These are phyloP conservation scores for Ophiothrix spiculata DNA, from an alignment of 35 echinoderm and acorn worm species.

Conservation along the genomic window DNA sequence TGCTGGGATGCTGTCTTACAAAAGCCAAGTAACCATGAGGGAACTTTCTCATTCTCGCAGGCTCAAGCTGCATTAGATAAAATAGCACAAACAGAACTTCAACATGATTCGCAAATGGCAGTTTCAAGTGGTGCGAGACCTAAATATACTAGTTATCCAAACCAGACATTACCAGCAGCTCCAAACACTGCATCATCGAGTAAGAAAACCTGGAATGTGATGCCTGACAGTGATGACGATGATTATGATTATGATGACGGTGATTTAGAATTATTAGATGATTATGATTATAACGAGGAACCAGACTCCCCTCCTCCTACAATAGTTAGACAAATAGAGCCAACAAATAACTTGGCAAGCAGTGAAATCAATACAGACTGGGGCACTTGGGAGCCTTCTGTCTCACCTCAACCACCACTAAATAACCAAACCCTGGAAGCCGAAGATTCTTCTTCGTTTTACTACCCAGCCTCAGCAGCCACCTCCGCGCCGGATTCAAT, in stretches of 20 bases:
- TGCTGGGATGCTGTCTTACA: neutral
- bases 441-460: neutral
- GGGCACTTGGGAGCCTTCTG: neutral
- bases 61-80: neutral
- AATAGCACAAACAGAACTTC: neutral
- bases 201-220: neutral
- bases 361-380: neutral
- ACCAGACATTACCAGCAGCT: too few relatives aligned
- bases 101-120: too few relatives aligned
- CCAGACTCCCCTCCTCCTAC: neutral
- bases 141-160: neutral
- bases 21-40: neutral
- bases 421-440: neutral
- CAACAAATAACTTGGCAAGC: neutral
- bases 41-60: neutral
- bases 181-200: too few relatives aligned
- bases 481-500: neutral
- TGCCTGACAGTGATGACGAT: neutral
- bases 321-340: too few relatives aligned
- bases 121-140: neutral
- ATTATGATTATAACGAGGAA: neutral
- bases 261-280: neutral
- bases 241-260: too few relatives aligned
- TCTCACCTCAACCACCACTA: neutral
- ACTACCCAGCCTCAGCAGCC: neutral